Percentiles rank a stretch among this genome's conserved stretches.
phyloP scores from a whole-genome alignment of 2,113 vertebrate genomes.

The Ameiurus melas region DNA sequence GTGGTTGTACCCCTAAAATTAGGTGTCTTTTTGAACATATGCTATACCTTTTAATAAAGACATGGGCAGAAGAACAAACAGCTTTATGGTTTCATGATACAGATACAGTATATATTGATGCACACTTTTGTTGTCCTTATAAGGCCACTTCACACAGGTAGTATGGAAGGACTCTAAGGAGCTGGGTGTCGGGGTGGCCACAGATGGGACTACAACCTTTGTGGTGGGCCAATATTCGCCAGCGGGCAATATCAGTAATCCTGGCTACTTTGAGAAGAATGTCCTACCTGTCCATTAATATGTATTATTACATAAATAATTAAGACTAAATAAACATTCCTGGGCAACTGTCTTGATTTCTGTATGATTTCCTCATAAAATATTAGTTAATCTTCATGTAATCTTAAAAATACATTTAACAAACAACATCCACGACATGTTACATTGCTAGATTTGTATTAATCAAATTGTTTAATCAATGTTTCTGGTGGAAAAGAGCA shows the following conservation, averaged over 20 bases:
- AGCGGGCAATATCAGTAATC: conserved; percentile 61
- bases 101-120: not conserved
- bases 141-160: conserved; percentile 69
- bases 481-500: not conserved
- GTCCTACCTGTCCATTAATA: conserved; percentile 35
- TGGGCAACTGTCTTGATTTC: not conserved
- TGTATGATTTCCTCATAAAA: not conserved
- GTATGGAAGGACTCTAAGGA: conserved; percentile 59
- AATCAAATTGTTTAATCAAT: not conserved
- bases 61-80: not conserved
- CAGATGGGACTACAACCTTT: conserved; percentile 45
- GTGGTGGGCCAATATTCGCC: conserved; percentile 62
- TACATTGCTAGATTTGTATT: not conserved
- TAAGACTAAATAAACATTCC: not conserved
- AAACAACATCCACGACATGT: not conserved
- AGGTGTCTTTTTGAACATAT: not conserved
- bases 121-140: conserved; percentile 19
- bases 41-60: not conserved
- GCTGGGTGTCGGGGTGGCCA: conserved; percentile 59
- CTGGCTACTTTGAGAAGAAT: conserved; percentile 63
- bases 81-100: not conserved
- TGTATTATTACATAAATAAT: not conserved
- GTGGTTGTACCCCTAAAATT: not conserved
- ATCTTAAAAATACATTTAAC: not conserved
- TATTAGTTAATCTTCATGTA: not conserved